Percentiles rank a stretch among this genome's conserved stretches.
Conservation (phyloP, 2,113 vertebrate genomes). For the Phainopepla nitens region DNA sequence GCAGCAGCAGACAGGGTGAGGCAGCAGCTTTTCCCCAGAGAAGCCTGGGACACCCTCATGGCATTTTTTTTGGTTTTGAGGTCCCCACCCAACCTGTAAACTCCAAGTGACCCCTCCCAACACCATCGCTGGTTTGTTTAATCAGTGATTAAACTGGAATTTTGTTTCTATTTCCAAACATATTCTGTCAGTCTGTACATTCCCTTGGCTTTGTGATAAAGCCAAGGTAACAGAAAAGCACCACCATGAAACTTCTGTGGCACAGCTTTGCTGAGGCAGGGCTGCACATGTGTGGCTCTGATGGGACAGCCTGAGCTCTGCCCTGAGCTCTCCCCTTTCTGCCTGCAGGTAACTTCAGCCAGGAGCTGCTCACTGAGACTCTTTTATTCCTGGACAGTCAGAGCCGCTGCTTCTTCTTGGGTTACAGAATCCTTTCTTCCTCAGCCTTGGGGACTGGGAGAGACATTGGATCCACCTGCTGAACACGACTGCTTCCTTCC, state of each 20-base stretch:
- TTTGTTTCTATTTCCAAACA: slow-evolving; percentile 18
- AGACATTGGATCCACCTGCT: neutral
- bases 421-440: slow-evolving; percentile 42
- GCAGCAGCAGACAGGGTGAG: neutral
- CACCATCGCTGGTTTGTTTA: slow-evolving; percentile 27
- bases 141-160: slow-evolving; percentile 50
- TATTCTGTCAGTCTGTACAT: neutral
- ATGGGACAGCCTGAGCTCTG: slow-evolving; percentile 6
- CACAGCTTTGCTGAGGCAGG: neutral
- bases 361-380: slow-evolving; percentile 9
- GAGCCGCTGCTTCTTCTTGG: slow-evolving; percentile 47
- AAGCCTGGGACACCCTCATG: neutral
- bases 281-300: neutral
- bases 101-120: neutral
- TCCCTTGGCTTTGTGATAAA: neutral
- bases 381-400: slow-evolving; percentile 41
- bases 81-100: slow-evolving; percentile 16
- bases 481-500: neutral
- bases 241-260: accelerated
- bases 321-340: slow-evolving; percentile 43
- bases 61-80: neutral
- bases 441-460: neutral
- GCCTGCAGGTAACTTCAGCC: slow-evolving; percentile 64
- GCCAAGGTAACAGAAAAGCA: neutral
- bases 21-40: neutral